Percentiles rank a stretch among this genome's conserved stretches.
phyloP scores from a whole-genome alignment of 2,888 invertebrate species.

The Cryptops parisi region DNA sequence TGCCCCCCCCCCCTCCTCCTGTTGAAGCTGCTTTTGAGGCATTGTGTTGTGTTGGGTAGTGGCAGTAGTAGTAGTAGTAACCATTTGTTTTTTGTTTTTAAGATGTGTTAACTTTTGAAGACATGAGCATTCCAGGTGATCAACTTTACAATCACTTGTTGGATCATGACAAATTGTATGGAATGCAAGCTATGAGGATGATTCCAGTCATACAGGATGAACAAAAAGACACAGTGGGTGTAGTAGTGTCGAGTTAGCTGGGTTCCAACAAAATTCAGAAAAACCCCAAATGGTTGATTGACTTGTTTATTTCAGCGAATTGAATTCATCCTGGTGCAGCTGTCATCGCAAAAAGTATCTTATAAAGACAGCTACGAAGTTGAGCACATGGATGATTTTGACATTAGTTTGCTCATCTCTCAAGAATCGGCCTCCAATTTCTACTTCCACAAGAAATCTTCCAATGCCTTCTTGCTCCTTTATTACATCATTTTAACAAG shows the following conservation, averaged over 20 bases:
- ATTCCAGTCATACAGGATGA: slow-evolving; percentile 27
- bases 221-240: neutral
- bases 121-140: slow-evolving; percentile 46
- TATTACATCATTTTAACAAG: slow-evolving; percentile 48
- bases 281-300: neutral
- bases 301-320: slow-evolving; percentile 27
- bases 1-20: no score
- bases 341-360: slow-evolving; percentile 41
- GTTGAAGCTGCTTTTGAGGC: no score
- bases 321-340: slow-evolving; percentile 49
- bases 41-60: no score
- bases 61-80: no score
- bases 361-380: slow-evolving; percentile 45
- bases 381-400: slow-evolving; percentile 48
- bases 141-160: slow-evolving; percentile 55
- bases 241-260: neutral
- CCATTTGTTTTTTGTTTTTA: slow-evolving; percentile 23
- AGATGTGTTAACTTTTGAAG: slow-evolving; percentile 43
- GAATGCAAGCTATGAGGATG: slow-evolving; percentile 52
- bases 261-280: neutral
- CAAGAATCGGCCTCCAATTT: slow-evolving; percentile 30
- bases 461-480: slow-evolving; percentile 38
- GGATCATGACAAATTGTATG: slow-evolving; percentile 48
- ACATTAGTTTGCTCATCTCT: slow-evolving; percentile 50
- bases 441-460: slow-evolving; percentile 25